Evolutionary conservation across 2,888 invertebrate genomes (phyloP).

Genomic region (Falcaria lacertinaria): DNA sequence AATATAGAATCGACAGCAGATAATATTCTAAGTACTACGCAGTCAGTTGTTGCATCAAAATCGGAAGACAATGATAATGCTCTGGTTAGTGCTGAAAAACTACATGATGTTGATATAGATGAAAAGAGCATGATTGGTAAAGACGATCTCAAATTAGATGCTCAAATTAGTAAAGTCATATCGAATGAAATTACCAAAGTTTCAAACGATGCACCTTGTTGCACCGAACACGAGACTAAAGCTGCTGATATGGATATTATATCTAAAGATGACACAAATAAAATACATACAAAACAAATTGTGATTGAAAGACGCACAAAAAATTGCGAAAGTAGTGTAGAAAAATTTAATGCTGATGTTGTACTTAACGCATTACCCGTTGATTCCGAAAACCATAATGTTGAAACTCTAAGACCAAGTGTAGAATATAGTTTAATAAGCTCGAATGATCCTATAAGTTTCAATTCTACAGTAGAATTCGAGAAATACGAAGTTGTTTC

Average conservation of each 20-base stretch:
- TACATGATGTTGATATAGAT: slow-evolving; percentile 10
- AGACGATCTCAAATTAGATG: slow-evolving; percentile 15
- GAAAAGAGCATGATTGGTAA: slow-evolving; percentile 12
- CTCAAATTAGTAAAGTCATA: no score
- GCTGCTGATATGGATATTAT: no score
- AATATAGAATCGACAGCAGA: slow-evolving; percentile 4
- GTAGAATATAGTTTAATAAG: slow-evolving; percentile 39
- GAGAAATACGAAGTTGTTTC: slow-evolving; percentile 60
- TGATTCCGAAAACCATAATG: background rate
- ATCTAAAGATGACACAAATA: no score
- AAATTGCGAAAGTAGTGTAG: slow-evolving; percentile 1
- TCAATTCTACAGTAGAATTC: slow-evolving; percentile 65
- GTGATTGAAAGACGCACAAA: no score
- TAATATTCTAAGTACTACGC: background rate
- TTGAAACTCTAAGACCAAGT: slow-evolving; percentile 9
- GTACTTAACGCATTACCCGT: slow-evolving; percentile 5
- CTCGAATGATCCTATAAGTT: slow-evolving; percentile 41
- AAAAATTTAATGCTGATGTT: slow-evolving; percentile 10
- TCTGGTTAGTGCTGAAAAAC: no score
- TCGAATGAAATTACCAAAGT: no score
- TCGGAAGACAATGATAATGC: slow-evolving; percentile 5
- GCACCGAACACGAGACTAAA: no score
- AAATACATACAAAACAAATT: no score
- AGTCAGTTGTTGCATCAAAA: background rate
- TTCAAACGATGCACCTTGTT: no score